Percentiles rank a stretch among this genome's conserved stretches.
Evolutionary conservation across 2,888 invertebrate genomes (phyloP).

Genomic region (Mantis religiosa): DNA sequence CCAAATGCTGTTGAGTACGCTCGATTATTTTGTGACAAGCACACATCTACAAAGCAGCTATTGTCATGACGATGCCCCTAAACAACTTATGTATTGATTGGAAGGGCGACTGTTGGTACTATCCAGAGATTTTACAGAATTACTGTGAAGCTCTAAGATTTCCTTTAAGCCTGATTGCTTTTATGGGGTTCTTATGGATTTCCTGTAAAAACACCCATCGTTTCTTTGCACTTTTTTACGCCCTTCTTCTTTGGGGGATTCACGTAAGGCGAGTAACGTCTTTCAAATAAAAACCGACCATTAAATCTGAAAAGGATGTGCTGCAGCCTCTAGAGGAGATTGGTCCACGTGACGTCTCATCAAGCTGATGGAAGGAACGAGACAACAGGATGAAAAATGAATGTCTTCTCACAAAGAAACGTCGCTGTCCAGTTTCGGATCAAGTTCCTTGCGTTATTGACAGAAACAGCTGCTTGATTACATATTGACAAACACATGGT

Average conservation of each 20-base stretch:
- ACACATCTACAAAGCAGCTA: too few relatives aligned
- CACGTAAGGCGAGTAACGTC: neutral
- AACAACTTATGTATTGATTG: too few relatives aligned
- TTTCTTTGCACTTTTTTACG: neutral
- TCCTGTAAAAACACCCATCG: neutral
- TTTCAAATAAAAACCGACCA: neutral
- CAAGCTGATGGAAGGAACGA: neutral
- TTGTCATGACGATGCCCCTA: too few relatives aligned
- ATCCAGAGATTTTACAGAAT: too few relatives aligned
- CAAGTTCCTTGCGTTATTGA: neutral
- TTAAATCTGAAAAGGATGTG: neutral
- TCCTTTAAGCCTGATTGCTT: neutral
- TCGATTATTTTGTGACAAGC: too few relatives aligned
- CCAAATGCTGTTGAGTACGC: too few relatives aligned
- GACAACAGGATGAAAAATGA: neutral
- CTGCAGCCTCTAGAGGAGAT: neutral
- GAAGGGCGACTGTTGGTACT: too few relatives aligned
- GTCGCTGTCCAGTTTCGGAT: neutral
- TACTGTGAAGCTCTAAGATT: neutral
- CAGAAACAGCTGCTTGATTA: neutral
- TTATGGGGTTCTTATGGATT: neutral
- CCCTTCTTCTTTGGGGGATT: neutral
- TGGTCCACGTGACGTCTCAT: neutral
- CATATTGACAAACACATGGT: neutral
- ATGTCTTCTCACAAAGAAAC: neutral